Evolutionary conservation across 2,888 invertebrate species (phyloP).

Genomic region (Eurytoma californica): DNA sequence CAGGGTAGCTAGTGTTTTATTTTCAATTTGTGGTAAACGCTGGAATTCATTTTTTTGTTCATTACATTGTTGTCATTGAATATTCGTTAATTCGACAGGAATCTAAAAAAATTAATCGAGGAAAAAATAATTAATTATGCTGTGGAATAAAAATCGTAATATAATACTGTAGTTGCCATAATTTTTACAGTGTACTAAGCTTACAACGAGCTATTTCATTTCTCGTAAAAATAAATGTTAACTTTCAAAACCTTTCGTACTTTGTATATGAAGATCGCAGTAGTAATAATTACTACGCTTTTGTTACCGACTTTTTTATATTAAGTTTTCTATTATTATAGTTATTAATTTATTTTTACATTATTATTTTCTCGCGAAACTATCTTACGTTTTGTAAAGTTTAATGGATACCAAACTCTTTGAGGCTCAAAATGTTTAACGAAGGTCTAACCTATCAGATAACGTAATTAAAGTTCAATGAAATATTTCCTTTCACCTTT

Average conservation of each 20-base stretch:
- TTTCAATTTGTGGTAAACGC: slow-evolving; percentile 9
- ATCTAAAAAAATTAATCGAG: slow-evolving; percentile 16
- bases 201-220: slow-evolving; percentile 27
- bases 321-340: slow-evolving; percentile 33
- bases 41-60: slow-evolving; percentile 14
- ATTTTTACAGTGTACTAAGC: slow-evolving; percentile 28
- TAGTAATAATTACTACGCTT: slow-evolving; percentile 26
- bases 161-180: slow-evolving; percentile 27
- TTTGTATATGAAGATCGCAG: slow-evolving; percentile 36
- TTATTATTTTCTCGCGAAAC: slow-evolving; percentile 22
- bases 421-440: slow-evolving; percentile 14
- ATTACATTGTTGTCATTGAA: not conserved
- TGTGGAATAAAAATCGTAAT: slow-evolving; percentile 17
- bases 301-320: slow-evolving; percentile 37
- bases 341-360: slow-evolving; percentile 17
- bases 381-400: slow-evolving; percentile 11
- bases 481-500: slow-evolving; percentile 1
- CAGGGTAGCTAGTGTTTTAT: slow-evolving; percentile 39
- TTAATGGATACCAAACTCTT: slow-evolving; percentile 31
- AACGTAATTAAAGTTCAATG: slow-evolving; percentile 1
- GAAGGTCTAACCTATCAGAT: not conserved
- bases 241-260: slow-evolving; percentile 43
- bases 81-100: not conserved
- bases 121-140: slow-evolving; percentile 17
- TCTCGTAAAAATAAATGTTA: slow-evolving; percentile 18